A percentile compares a stretch with the other conserved stretches of the same genome.
These are phyloP conservation scores for Trypoxylus dichotomus DNA, from an alignment of 1,140 invertebrate genomes.

Conservation along the genomic window DNA sequence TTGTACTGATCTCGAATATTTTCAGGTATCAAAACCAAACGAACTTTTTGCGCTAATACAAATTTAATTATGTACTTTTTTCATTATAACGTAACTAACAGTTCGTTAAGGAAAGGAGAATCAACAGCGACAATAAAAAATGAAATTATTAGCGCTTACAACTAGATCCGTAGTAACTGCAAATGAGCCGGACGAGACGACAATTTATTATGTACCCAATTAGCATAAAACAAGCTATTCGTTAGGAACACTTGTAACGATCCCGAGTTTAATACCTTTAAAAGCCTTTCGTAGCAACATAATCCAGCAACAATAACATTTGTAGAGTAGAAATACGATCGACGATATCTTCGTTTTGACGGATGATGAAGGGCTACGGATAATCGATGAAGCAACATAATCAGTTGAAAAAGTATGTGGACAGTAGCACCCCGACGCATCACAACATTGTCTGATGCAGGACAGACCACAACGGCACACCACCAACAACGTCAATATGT, in stretches of 20 bases:
- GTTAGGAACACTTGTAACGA: conserved; percentile 9
- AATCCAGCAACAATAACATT: conserved; percentile 2
- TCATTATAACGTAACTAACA: too few species aligned
- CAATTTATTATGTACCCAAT: conserved; percentile 22
- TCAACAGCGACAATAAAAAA: too few species aligned
- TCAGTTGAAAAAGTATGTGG: not conserved
- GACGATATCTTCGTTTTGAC: conserved; percentile 10
- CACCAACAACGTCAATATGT: not conserved
- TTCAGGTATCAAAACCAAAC: too few species aligned
- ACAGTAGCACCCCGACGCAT: not conserved
- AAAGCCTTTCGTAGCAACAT: not conserved
- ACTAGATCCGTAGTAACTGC: not conserved
- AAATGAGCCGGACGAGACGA: not conserved
- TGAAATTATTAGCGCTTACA: not conserved
- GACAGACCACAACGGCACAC: not conserved
- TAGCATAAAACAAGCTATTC: conserved; percentile 4
- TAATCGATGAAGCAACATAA: not conserved
- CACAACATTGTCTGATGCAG: not conserved
- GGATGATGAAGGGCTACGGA: not conserved
- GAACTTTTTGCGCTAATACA: too few species aligned
- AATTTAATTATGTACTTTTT: too few species aligned
- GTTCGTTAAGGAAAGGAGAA: too few species aligned
- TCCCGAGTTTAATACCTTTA: conserved; percentile 14
- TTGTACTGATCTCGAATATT: too few species aligned
- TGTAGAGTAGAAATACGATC: not conserved